phyloP scores from a whole-genome alignment of 2,888 invertebrate species.

The Leucophenga montana region DNA sequence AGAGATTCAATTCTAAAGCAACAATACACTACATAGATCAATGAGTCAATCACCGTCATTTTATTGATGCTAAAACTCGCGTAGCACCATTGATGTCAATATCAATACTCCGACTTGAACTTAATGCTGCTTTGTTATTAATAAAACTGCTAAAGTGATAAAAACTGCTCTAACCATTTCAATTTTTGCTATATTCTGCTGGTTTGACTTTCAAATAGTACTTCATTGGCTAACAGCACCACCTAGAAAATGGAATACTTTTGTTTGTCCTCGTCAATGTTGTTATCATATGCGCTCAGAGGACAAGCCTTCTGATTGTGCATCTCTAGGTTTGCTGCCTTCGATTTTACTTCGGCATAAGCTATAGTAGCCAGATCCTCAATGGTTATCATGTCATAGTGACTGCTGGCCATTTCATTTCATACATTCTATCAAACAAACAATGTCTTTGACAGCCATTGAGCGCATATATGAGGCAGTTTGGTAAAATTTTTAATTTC shows the following conservation, averaged over 20 bases:
- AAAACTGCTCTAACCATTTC: background rate
- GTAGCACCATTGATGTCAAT: conserved; percentile 32
- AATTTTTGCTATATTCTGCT: conserved; percentile 29
- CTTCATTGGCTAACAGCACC: conserved; percentile 52
- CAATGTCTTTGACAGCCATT: too few species aligned
- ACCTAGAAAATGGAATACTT: conserved; percentile 40
- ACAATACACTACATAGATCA: conserved; percentile 35
- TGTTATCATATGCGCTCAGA: conserved; percentile 41
- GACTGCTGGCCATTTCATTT: too few species aligned
- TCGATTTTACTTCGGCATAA: conserved; percentile 26
- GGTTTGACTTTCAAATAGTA: conserved; percentile 57
- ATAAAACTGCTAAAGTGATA: background rate
- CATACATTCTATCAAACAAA: too few species aligned
- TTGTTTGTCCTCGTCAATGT: conserved; percentile 30
- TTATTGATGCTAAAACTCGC: conserved; percentile 19
- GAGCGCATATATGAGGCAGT: too few species aligned
- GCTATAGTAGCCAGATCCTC: conserved; percentile 44
- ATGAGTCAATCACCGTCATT: conserved; percentile 31
- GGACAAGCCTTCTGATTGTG: conserved; percentile 46
- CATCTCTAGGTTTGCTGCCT: conserved; percentile 40
- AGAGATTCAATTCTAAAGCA: background rate
- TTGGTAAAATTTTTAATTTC: too few species aligned
- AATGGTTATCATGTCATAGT: conserved; percentile 23
- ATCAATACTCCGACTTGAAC: conserved; percentile 26
- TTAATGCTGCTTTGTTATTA: conserved; percentile 11